Conservation (phyloP, 30 jellyfish, hydroid and myxozoan genomes). For the Pelagia noctiluca region DNA sequence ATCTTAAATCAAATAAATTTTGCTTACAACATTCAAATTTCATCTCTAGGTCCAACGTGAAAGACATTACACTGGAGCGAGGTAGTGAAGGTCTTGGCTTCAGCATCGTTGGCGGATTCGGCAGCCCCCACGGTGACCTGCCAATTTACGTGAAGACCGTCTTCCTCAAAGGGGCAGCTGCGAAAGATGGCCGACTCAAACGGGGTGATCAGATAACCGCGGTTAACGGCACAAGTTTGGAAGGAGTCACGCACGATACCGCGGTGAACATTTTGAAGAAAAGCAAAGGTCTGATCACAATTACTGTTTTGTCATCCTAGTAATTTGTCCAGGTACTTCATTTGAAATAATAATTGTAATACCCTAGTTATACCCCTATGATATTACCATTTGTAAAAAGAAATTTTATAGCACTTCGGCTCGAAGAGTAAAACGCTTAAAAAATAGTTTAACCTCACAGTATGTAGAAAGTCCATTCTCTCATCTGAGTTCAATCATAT, state of each 20-base stretch:
- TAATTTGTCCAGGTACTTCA: too few relatives aligned
- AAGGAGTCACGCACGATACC: constrained; percentile 89
- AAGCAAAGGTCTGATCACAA: constrained; percentile 86
- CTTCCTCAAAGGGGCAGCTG: constrained; percentile 96
- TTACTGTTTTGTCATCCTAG: constrained; percentile 84
- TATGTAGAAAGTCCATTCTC: too few relatives aligned
- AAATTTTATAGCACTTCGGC: too few relatives aligned
- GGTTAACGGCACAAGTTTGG: constrained; percentile 87
- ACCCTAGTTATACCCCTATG: too few relatives aligned
- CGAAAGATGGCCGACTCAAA: constrained; percentile 86
- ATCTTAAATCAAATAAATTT: too few relatives aligned
- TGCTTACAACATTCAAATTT: too few relatives aligned
- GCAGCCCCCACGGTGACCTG: constrained; percentile 95
- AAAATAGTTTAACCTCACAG: too few relatives aligned
- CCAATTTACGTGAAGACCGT: constrained; percentile 97
- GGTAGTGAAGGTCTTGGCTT: constrained; percentile 98
- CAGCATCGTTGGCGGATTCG: constrained; percentile 97
- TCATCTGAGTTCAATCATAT: too few relatives aligned
- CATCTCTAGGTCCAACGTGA: constrained; percentile 78
- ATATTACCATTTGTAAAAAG: too few relatives aligned
- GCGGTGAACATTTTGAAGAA: constrained; percentile 93
- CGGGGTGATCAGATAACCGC: constrained; percentile 97
- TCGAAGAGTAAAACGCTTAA: too few relatives aligned
- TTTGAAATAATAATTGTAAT: too few relatives aligned
- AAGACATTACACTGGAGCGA: constrained; percentile 86